phyloP scores from a whole-genome alignment of 2,113 vertebrate genomes.

The Upupa epops region DNA sequence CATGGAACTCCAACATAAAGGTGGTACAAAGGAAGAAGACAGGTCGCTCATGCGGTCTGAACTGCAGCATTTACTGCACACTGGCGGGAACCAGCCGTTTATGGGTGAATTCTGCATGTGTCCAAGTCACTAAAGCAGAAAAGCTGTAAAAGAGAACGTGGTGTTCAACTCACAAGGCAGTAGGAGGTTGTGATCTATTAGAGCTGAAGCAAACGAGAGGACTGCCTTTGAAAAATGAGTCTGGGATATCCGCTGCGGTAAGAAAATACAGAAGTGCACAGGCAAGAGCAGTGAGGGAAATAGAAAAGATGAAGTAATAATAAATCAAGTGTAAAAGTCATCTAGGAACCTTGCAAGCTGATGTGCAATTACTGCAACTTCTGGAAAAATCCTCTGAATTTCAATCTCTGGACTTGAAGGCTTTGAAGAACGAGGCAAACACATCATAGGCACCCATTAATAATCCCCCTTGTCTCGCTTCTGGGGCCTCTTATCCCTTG shows the following conservation, averaged over 20 bases:
- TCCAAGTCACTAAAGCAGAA: not conserved
- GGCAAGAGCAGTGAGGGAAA: not conserved
- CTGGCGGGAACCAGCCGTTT: not conserved
- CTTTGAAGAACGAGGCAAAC: not conserved
- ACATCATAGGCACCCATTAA: not conserved
- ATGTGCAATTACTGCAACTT: not conserved
- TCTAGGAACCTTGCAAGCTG: not conserved
- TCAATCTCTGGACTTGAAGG: not conserved
- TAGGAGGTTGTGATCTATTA: not conserved
- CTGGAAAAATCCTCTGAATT: constrained; percentile 19
- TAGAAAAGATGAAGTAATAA: not conserved
- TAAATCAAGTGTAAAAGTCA: not conserved
- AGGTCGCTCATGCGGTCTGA: not conserved
- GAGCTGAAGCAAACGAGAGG: not conserved
- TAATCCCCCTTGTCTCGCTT: not conserved
- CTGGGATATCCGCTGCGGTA: not conserved
- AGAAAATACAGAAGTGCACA: not conserved
- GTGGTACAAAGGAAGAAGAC: not conserved
- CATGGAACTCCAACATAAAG: not conserved
- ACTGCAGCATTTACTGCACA: not conserved
- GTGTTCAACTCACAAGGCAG: not conserved
- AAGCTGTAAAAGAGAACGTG: not conserved
- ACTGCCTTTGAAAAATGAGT: not conserved
- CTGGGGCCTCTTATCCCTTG: not conserved
- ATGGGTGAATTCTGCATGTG: not conserved